Evolutionary conservation across 2,888 invertebrate genomes (phyloP).

Genomic region (Caenorhabditis macrosperma): DNA sequence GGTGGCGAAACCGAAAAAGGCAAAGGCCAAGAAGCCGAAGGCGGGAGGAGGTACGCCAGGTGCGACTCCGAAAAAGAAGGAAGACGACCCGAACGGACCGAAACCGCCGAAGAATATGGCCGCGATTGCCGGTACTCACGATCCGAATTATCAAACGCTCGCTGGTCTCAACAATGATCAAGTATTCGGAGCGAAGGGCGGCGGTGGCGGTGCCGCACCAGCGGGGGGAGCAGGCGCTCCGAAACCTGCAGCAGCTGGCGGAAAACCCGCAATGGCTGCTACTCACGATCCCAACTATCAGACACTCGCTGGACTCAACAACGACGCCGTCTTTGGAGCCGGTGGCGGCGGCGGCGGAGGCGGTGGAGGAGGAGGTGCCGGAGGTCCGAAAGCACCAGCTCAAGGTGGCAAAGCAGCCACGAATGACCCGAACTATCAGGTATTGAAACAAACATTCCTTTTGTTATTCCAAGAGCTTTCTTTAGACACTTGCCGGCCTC

Average conservation of each 20-base stretch:
- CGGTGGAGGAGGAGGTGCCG: constrained; percentile 11
- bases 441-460: background rate
- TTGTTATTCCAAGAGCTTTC: background rate
- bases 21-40: constrained; percentile 5
- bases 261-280: constrained; percentile 33
- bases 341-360: constrained; percentile 7
- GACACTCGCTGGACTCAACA: constrained; percentile 26
- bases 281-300: constrained; percentile 36
- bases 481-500: constrained; percentile 29
- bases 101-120: constrained; percentile 42
- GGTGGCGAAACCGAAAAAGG: background rate
- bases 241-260: constrained; percentile 13
- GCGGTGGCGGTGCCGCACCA: background rate
- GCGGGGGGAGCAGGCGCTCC: constrained; percentile 15
- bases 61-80: constrained; percentile 3
- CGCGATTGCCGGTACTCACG: constrained; percentile 21
- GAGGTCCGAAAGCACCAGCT: constrained; percentile 22
- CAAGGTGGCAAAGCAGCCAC: constrained; percentile 30
- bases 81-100: background rate
- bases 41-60: no score
- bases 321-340: constrained; percentile 22
- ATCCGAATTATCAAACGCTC: constrained; percentile 44
- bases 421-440: constrained; percentile 31
- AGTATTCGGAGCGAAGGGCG: constrained; percentile 23
- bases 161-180: constrained; percentile 37